These are phyloP conservation scores for Fragum sueziense DNA, from an alignment of 2,888 invertebrate species.

Conservation along the genomic window DNA sequence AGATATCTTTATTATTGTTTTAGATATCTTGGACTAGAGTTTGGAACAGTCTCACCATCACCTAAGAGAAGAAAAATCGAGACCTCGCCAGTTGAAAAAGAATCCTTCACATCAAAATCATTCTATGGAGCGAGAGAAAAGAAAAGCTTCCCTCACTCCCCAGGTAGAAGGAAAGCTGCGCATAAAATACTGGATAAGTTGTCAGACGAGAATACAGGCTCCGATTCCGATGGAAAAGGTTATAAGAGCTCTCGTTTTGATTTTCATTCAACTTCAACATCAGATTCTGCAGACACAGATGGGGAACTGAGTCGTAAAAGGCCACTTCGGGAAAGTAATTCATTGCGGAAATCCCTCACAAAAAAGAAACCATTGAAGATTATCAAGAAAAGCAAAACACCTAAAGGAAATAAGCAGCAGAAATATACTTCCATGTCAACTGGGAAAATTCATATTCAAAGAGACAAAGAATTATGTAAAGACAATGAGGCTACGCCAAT, in stretches of 20 bases:
- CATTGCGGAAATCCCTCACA: not conserved
- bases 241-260: conserved; percentile 38
- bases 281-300: conserved; percentile 48
- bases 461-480: not conserved
- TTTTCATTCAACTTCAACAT: conserved; percentile 53
- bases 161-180: conserved; percentile 57
- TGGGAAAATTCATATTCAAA: conserved; percentile 23
- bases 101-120: conserved; percentile 64
- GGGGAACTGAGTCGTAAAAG: conserved; percentile 5
- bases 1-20: conserved; percentile 2
- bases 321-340: conserved; percentile 32
- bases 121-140: conserved; percentile 71
- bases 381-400: conserved; percentile 20
- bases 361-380: conserved; percentile 44
- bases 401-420: conserved; percentile 9
- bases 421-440: conserved; percentile 25
- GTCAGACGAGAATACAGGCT: conserved; percentile 52
- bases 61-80: conserved; percentile 42
- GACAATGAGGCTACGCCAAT: conserved; percentile 29
- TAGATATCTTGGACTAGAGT: conserved; percentile 51
- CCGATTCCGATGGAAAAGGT: conserved; percentile 20
- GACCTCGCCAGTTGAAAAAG: conserved; percentile 36
- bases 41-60: conserved; percentile 51
- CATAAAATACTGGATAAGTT: conserved; percentile 49
- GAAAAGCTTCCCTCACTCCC: conserved; percentile 63